These are phyloP conservation scores for Limnothrissa miodon DNA, from an alignment of 2,113 vertebrate species.

Conservation along the genomic window DNA sequence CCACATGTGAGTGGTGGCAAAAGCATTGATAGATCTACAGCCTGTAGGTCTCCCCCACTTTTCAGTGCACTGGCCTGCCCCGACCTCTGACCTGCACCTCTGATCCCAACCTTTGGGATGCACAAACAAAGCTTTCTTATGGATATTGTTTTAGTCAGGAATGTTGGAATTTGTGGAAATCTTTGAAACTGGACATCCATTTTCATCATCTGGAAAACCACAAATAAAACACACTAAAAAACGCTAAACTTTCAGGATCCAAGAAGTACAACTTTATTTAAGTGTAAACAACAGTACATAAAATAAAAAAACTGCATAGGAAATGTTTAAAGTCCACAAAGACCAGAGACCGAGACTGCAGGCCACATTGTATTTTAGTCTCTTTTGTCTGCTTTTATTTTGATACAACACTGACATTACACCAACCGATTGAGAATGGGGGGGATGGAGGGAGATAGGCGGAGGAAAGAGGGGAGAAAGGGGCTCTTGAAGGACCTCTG, in stretches of 20 bases:
- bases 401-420: neutral
- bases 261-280: constrained; percentile 83
- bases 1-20: neutral
- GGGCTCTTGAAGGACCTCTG: constrained; percentile 36
- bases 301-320: constrained; percentile 88
- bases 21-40: neutral
- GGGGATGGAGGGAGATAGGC: constrained; percentile 6
- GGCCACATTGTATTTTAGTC: constrained; percentile 74
- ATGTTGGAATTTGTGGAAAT: constrained; percentile 10
- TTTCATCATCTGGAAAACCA: neutral
- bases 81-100: constrained; percentile 34
- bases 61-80: constrained; percentile 39
- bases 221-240: constrained; percentile 28
- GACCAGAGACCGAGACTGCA: constrained; percentile 81
- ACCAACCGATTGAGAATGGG: constrained; percentile 18
- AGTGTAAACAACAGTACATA: constrained; percentile 85
- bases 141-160: constrained; percentile 23
- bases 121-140: constrained; percentile 35
- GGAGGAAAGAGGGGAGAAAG: neutral
- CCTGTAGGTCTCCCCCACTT: neutral
- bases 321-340: constrained; percentile 92
- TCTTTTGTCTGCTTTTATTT: constrained; percentile 58
- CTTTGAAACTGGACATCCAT: too few species aligned
- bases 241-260: constrained; percentile 48
- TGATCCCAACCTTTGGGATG: constrained; percentile 37